A percentile compares a stretch with the other conserved stretches of the same genome.
These are phyloP conservation scores for Heliconius ismenius DNA, from an alignment of 2,888 invertebrate genomes.

Conservation along the genomic window DNA sequence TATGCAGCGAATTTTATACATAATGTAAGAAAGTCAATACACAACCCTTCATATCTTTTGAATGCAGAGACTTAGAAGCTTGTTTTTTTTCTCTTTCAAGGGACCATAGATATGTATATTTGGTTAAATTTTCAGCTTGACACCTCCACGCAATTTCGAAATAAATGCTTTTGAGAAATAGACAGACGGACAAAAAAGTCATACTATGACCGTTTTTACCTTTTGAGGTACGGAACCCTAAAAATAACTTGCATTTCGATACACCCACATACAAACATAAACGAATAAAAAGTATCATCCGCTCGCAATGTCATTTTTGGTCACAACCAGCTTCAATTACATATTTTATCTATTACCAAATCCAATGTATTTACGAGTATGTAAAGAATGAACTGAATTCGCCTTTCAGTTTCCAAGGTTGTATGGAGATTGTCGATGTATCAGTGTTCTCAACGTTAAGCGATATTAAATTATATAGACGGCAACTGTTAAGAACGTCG, in stretches of 20 bases:
- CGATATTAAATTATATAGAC: slow-evolving; percentile 41
- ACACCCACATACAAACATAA: not conserved
- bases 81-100: no score
- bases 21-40: no score
- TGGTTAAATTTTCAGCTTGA: no score
- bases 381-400: slow-evolving; percentile 41
- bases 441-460: slow-evolving; percentile 37
- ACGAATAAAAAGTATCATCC: not conserved
- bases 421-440: slow-evolving; percentile 41
- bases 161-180: no score
- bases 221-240: not conserved
- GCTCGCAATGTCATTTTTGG: slow-evolving; percentile 4
- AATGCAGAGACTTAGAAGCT: no score
- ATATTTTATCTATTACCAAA: slow-evolving; percentile 38
- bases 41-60: no score
- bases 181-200: no score
- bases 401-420: slow-evolving; percentile 48
- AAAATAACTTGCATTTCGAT: not conserved
- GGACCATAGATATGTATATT: no score
- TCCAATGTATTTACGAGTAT: slow-evolving; percentile 31
- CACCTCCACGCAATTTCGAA: no score
- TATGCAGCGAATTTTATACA: no score
- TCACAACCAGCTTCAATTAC: slow-evolving; percentile 8
- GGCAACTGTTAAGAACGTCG: slow-evolving; percentile 30
- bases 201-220: no score